Percentiles rank a stretch among this genome's conserved stretches.
phyloP scores from a whole-genome alignment of 2,113 vertebrate species.

The Salvelinus sp. region DNA sequence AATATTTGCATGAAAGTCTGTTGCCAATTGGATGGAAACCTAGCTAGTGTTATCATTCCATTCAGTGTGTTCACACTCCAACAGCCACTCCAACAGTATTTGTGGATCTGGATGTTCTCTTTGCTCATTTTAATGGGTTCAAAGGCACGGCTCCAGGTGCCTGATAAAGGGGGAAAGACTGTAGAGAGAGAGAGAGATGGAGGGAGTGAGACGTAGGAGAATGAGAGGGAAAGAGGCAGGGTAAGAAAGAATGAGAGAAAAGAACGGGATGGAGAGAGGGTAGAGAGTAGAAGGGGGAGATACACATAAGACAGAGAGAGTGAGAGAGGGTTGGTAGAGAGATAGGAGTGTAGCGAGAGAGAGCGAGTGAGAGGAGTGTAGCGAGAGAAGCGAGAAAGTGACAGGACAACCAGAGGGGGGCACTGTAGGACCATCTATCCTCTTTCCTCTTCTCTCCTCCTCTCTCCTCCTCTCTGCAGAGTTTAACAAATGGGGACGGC shows the following conservation, averaged over 20 bases:
- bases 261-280: too few species aligned
- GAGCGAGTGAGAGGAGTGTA: constrained; percentile 16
- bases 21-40: too few species aligned
- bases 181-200: constrained; percentile 6
- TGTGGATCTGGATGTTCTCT: constrained; percentile 60
- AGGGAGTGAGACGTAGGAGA: background rate
- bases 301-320: background rate
- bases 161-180: background rate
- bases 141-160: constrained; percentile 36
- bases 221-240: background rate
- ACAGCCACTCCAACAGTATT: constrained; percentile 37
- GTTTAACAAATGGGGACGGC: constrained; percentile 23
- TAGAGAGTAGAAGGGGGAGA: background rate
- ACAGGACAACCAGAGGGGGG: constrained; percentile 66
- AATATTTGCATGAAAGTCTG: too few species aligned
- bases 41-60: background rate
- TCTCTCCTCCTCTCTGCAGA: background rate
- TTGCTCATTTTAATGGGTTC: constrained; percentile 66
- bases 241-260: too few species aligned
- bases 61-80: background rate
- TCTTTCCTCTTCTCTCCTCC: background rate
- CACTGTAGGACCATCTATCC: constrained; percentile 55
- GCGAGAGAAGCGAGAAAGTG: constrained; percentile 1
- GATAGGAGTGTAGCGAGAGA: background rate
- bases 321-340: background rate